A percentile compares a stretch with the other conserved stretches of the same genome.
Conservation (phyloP, 2,888 invertebrate genomes). For the Idaea aversata region DNA sequence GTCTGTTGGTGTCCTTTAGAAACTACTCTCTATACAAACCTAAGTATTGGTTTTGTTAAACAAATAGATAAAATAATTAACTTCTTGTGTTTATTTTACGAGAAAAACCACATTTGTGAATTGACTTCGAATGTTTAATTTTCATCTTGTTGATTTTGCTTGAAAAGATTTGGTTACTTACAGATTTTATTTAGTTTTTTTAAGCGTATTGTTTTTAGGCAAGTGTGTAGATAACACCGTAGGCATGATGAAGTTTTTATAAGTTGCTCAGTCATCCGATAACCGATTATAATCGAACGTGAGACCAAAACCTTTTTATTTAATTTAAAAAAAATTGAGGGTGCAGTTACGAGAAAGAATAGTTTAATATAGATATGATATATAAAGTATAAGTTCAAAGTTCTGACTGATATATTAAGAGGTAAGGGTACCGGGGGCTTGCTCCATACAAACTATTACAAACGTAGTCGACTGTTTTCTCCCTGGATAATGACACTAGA, state of each 20-base stretch:
- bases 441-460: too few relatives aligned
- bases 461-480: too few relatives aligned
- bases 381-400: too few relatives aligned
- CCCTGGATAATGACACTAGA: too few relatives aligned
- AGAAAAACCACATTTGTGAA: neutral
- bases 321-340: neutral
- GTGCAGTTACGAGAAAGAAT: neutral
- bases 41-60: neutral
- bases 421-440: too few relatives aligned
- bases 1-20: neutral
- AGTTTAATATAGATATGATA: too few relatives aligned
- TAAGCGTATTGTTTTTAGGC: too few relatives aligned
- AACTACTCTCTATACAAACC: neutral
- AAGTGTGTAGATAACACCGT: too few relatives aligned
- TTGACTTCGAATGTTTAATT: neutral
- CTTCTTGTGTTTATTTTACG: neutral
- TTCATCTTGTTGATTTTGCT: neutral
- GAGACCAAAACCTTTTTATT: neutral
- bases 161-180: too few relatives aligned
- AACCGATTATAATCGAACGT: neutral
- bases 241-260: neutral
- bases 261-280: neutral
- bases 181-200: too few relatives aligned
- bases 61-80: neutral
- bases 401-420: too few relatives aligned